A percentile compares a stretch with the other conserved stretches of the same genome.
Conservation (phyloP, 2,113 vertebrate genomes). For the Felis chaus region DNA sequence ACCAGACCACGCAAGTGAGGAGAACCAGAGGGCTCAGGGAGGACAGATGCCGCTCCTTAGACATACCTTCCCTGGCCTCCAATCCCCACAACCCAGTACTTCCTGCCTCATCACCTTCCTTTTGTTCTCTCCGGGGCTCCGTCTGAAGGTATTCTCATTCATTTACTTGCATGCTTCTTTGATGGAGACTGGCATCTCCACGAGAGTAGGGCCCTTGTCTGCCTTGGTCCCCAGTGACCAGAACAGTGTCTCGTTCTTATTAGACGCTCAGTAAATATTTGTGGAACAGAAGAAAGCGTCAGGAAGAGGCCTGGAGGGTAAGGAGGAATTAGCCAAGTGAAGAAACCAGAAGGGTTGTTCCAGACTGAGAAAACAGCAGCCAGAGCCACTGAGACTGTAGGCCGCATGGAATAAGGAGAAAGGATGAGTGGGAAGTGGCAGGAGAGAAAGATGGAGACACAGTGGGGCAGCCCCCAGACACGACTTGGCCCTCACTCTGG, state of each 20-base stretch:
- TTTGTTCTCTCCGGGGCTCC: rapidly evolving
- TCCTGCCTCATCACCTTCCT: rapidly evolving
- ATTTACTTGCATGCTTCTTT: too few species aligned
- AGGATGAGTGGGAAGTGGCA: rapidly evolving
- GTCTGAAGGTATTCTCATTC: rapidly evolving
- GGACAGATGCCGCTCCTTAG: not conserved
- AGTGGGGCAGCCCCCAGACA: not conserved
- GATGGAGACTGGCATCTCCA: not conserved
- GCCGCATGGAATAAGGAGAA: rapidly evolving
- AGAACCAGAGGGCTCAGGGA: rapidly evolving
- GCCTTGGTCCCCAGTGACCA: not conserved
- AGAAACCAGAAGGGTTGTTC: not conserved
- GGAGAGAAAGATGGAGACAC: not conserved
- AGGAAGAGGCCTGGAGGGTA: not conserved
- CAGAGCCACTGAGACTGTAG: not conserved
- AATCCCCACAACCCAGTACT: rapidly evolving
- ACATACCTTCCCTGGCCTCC: not conserved
- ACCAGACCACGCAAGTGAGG: not conserved
- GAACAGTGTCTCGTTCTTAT: not conserved
- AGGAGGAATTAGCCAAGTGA: not conserved
- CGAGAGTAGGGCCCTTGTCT: not conserved
- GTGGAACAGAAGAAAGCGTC: not conserved
- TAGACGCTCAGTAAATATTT: not conserved
- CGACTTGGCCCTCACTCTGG: not conserved
- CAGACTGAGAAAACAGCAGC: not conserved